Percentiles rank a stretch among this genome's conserved stretches.
Evolutionary conservation across 2,113 vertebrate species (phyloP).

Genomic region (Mus spicilegus): DNA sequence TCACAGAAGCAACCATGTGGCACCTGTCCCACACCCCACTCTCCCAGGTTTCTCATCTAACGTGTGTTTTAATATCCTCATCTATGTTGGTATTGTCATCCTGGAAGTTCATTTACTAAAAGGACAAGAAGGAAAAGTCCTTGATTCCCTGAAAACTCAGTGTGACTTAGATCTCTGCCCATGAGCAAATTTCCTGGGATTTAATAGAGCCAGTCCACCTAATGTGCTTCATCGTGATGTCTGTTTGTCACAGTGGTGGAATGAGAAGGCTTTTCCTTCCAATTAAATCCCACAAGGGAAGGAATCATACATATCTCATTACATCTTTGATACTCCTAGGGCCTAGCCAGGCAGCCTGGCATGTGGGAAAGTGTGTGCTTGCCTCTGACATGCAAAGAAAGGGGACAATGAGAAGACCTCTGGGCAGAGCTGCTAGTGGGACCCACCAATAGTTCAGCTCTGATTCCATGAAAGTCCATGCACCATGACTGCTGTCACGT

Average conservation of each 20-base stretch:
- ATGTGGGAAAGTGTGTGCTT: neutral
- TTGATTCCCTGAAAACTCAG: neutral
- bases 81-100: neutral
- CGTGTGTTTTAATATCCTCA: neutral
- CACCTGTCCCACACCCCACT: too few species aligned
- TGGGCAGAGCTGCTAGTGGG: neutral
- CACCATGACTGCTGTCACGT: neutral
- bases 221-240: neutral
- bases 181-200: neutral
- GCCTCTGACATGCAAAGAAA: neutral
- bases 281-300: neutral
- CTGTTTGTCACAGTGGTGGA: neutral
- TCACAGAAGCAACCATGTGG: too few species aligned
- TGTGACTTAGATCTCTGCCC: neutral
- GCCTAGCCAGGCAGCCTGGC: neutral
- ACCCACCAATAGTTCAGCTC: too few species aligned
- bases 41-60: neutral
- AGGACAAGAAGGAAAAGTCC: neutral
- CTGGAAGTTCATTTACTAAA: neutral
- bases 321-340: neutral
- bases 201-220: neutral
- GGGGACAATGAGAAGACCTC: fast-evolving
- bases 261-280: neutral
- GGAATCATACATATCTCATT: neutral
- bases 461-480: too few species aligned